Conservation (phyloP, 2,797 vertebrate genomes). For the Anabacerthia variegaticeps region DNA sequence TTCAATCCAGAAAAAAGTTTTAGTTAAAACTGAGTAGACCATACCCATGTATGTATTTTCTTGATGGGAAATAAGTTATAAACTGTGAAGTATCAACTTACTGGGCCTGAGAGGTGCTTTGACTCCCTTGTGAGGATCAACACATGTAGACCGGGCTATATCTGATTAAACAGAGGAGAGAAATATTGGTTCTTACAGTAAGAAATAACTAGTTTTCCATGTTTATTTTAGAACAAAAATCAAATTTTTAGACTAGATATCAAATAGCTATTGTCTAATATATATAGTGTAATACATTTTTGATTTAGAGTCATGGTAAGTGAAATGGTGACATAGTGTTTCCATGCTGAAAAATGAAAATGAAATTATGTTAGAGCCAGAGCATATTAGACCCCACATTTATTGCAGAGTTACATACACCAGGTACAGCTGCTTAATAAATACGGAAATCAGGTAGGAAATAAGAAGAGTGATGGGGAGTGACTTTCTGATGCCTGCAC, state of each 20-base stretch:
- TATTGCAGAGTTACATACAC: neutral
- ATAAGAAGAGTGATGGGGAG: neutral
- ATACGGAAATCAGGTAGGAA: neutral
- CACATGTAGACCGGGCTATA: neutral
- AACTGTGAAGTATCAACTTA: neutral
- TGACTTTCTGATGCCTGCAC: neutral
- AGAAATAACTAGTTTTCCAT: neutral
- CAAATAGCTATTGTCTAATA: neutral
- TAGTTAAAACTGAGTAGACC: neutral
- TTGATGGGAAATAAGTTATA: neutral
- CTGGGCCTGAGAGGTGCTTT: neutral
- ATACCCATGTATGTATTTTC: neutral
- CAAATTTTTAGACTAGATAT: neutral
- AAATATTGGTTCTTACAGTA: neutral
- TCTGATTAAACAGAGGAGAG: neutral
- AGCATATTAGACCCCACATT: neutral
- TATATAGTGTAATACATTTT: neutral
- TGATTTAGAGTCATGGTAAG: neutral
- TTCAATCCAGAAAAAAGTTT: neutral
- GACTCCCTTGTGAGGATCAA: neutral
- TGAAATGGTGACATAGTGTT: neutral
- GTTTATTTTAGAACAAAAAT: neutral
- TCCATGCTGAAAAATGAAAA: neutral
- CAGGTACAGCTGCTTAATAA: neutral
- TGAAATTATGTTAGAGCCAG: neutral